Conservation (phyloP, 2,888 invertebrate species). For the Stomorhina lunata region DNA sequence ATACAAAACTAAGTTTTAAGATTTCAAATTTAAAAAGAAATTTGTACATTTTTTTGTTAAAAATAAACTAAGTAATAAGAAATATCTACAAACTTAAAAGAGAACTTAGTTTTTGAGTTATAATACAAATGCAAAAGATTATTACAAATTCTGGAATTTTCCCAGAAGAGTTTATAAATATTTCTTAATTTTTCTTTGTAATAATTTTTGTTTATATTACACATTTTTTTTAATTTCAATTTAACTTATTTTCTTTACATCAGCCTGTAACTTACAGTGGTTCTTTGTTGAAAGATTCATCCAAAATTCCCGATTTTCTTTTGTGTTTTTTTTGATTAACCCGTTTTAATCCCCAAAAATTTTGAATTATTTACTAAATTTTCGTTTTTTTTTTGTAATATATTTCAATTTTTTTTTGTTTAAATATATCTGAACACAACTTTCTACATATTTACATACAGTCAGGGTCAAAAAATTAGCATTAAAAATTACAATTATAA, state of each 20-base stretch:
- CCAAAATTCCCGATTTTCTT: background rate
- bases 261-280: constrained; percentile 68
- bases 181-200: constrained; percentile 7
- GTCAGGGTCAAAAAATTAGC: constrained; percentile 24
- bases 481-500: background rate
- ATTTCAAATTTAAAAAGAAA: constrained; percentile 36
- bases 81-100: constrained; percentile 49
- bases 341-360: constrained; percentile 28
- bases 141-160: too few species aligned
- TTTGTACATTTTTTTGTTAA: constrained; percentile 51
- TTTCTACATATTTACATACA: constrained; percentile 58
- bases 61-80: background rate
- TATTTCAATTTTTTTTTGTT: background rate
- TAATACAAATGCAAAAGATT: constrained; percentile 7
- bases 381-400: background rate
- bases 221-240: background rate
- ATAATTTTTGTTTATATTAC: constrained; percentile 13
- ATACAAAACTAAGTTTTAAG: background rate
- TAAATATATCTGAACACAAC: constrained; percentile 45
- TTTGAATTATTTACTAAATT: constrained; percentile 39
- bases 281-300: background rate
- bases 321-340: background rate
- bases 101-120: too few species aligned
- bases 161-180: too few species aligned
- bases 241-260: constrained; percentile 59